Evolutionary conservation across 2,113 vertebrate species (phyloP).

Genomic region (Chamaetylas fuelleborni): DNA sequence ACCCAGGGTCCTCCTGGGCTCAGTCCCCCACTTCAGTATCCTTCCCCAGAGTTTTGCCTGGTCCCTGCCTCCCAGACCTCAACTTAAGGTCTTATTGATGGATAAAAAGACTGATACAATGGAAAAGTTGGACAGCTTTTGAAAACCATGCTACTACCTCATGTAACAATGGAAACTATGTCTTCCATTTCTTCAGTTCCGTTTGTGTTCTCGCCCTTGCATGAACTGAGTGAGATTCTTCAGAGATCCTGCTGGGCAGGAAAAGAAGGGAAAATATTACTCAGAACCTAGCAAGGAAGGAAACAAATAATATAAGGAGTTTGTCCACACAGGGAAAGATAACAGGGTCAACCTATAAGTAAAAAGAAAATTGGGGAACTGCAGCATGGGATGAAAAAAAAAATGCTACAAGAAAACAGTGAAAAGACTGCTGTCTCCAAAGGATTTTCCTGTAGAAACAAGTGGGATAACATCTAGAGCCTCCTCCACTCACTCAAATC

Average conservation of each 20-base stretch:
- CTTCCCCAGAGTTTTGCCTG: not conserved
- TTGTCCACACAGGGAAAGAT: not conserved
- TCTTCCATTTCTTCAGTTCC: not conserved
- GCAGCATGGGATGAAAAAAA: not conserved
- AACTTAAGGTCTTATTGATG: not conserved
- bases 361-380: not conserved
- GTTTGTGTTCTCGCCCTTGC: accelerated
- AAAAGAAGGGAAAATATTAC: not conserved
- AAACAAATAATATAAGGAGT: not conserved
- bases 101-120: not conserved
- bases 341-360: not conserved
- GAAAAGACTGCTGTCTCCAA: not conserved
- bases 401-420: not conserved
- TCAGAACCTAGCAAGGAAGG: not conserved
- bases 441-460: not conserved
- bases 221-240: not conserved
- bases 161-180: not conserved
- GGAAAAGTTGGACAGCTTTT: not conserved
- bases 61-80: not conserved
- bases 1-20: not conserved
- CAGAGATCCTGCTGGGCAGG: not conserved
- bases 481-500: not conserved
- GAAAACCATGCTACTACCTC: not conserved
- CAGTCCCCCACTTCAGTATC: not conserved
- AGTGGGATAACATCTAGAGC: not conserved